Evolutionary conservation across 2,113 vertebrate species (phyloP).

Genomic region (Willisornis vidua): DNA sequence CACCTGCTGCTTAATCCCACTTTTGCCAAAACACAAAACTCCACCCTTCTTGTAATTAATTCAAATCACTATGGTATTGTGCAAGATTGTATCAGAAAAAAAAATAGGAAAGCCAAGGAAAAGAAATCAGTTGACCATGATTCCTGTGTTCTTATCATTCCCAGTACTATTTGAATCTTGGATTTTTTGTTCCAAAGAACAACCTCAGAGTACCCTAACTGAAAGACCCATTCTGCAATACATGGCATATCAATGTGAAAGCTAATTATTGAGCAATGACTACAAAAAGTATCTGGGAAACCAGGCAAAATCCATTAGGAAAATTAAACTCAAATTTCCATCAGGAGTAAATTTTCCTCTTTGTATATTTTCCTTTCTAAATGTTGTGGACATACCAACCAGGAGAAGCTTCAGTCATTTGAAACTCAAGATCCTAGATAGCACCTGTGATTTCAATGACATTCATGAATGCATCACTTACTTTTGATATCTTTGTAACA

Average conservation of each 20-base stretch:
- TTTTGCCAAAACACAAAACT: neutral
- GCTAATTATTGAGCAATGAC: neutral
- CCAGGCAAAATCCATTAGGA: neutral
- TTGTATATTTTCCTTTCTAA: neutral
- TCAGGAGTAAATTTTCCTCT: neutral
- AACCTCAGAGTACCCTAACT: neutral
- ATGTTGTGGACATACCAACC: neutral
- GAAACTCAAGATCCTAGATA: neutral
- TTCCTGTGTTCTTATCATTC: neutral
- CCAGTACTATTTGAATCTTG: neutral
- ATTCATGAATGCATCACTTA: neutral
- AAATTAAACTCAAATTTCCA: neutral
- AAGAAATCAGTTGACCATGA: neutral
- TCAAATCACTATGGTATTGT: neutral
- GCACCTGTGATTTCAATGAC: neutral
- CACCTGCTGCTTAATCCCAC: neutral
- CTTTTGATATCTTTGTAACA: neutral
- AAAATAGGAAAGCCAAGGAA: neutral
- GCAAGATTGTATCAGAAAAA: neutral
- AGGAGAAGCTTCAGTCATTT: neutral
- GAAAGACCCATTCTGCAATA: neutral
- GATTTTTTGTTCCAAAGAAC: neutral
- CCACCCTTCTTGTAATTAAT: neutral
- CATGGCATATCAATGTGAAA: neutral
- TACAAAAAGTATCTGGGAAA: neutral